Conservation (phyloP, 2,888 invertebrate genomes). For the Polyploca ridens region DNA sequence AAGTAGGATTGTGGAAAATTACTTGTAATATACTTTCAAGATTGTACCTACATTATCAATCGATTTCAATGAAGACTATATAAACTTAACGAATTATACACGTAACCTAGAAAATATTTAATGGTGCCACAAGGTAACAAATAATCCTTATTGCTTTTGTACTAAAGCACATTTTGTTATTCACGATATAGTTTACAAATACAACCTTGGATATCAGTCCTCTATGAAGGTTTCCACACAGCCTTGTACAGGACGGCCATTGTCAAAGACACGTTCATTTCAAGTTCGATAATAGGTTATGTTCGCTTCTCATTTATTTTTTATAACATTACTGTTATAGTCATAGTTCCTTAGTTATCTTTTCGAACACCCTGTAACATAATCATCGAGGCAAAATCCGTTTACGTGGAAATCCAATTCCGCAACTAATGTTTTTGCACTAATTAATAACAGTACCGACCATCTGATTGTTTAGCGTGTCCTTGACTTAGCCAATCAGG, state of each 20-base stretch:
- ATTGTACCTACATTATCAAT: background rate
- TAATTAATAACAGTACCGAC: too few species aligned
- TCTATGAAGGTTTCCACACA: conserved; percentile 49
- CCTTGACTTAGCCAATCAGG: too few species aligned
- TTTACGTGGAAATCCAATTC: too few species aligned
- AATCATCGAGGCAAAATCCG: too few species aligned
- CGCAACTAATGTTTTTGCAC: too few species aligned
- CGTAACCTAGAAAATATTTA: background rate
- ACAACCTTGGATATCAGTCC: conserved; percentile 48
- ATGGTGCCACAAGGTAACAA: background rate
- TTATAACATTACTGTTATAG: conserved; percentile 21
- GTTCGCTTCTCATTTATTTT: conserved; percentile 22
- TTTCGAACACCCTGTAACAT: background rate
- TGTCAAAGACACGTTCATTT: conserved; percentile 52
- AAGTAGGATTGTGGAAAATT: too few species aligned
- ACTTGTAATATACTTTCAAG: background rate
- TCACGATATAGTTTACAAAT: conserved; percentile 18
- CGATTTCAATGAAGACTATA: background rate
- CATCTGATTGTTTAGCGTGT: too few species aligned
- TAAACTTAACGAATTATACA: background rate
- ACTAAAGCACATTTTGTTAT: conserved; percentile 39
- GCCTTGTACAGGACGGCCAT: conserved; percentile 58
- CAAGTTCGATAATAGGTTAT: conserved; percentile 18
- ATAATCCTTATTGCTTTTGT: conserved; percentile 27
- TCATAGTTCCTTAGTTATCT: background rate